Conservation (phyloP, 1,140 invertebrate species). For the Trissolcus basalis region DNA sequence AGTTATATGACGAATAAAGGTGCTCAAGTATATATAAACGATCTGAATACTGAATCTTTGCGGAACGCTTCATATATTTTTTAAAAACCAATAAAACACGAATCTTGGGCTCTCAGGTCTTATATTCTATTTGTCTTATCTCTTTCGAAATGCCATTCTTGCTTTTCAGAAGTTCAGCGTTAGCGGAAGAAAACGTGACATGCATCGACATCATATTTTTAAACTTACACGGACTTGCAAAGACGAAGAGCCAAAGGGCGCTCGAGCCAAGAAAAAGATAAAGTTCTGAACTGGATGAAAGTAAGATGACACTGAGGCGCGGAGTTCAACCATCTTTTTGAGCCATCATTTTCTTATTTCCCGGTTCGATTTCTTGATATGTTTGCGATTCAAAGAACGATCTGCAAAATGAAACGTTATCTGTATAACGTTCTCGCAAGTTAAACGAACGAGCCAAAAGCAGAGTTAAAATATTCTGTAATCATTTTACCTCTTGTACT, state of each 20-base stretch:
- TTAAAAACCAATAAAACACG: conserved; percentile 51
- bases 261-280: conserved; percentile 14
- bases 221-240: conserved; percentile 32
- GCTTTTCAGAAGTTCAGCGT: conserved; percentile 31
- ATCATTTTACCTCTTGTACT: conserved; percentile 36
- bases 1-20: conserved; percentile 31
- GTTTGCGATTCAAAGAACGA: background rate
- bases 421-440: conserved; percentile 13
- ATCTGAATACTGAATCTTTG: conserved; percentile 28
- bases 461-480: conserved; percentile 40
- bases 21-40: conserved; percentile 30
- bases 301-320: conserved; percentile 12
- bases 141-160: conserved; percentile 32
- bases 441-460: conserved; percentile 14
- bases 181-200: conserved; percentile 31
- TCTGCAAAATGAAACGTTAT: conserved; percentile 7
- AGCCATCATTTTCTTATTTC: background rate
- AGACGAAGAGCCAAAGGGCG: conserved; percentile 21
- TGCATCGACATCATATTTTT: conserved; percentile 47
- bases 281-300: conserved; percentile 33
- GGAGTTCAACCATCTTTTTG: background rate
- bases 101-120: conserved; percentile 19
- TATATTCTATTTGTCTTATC: conserved; percentile 51
- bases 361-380: background rate
- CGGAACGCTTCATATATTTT: conserved; percentile 32